Base-by-base conservation (phyloP, 2,113 vertebrate genomes). In the Psilopogon haemacephalus region DNA sequence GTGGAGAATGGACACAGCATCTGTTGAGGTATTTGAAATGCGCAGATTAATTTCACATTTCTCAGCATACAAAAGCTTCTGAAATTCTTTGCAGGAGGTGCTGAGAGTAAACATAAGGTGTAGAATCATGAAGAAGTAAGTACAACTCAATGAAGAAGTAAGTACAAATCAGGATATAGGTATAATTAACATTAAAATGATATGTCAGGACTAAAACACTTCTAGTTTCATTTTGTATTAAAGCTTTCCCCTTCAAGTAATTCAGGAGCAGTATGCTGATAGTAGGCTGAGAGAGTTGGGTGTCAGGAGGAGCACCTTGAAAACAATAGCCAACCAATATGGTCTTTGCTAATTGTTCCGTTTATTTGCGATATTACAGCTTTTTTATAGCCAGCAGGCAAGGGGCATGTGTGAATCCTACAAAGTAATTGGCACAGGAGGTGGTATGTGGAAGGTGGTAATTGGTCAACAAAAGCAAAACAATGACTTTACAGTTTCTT, bases 131-230 rank as follows among this genome's bases (percentile, higher is more conserved):
- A 37, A 88, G 35, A 72, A 62, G 35, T 3, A 6, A 35, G 21
- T 15, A 69, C 27, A 89, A 58, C n/a, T n/a, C n/a, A 50, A 27
- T 55, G 40, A 37, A 88, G 35, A 72, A 62, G 35, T 3, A 6
- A 35, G 21, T 15, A 69, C 27, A 89, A 58, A 28, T 28, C 10
- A 60, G 33, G 28, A 42, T 35, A 19, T 35, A 23, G 9, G 8
- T 4, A 24, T 46, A 44, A 3, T 30, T 50, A 58, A 55, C 17
- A 71, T 1, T 2, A 11, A 32, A 65, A 11, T 2, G 7, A 42
- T 16, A 1, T 2, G 6, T 1, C 1, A 54, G 20, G 19, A 50
- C 6, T 11, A 50, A 37, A 27, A 23, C 0, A 2, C 2, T 62
- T 28, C 27, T 17, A 33, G 12, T 56, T 24, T 16, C 14, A 30